Conservation (phyloP, 2,797 vertebrate species). For the Lophius americanus region DNA sequence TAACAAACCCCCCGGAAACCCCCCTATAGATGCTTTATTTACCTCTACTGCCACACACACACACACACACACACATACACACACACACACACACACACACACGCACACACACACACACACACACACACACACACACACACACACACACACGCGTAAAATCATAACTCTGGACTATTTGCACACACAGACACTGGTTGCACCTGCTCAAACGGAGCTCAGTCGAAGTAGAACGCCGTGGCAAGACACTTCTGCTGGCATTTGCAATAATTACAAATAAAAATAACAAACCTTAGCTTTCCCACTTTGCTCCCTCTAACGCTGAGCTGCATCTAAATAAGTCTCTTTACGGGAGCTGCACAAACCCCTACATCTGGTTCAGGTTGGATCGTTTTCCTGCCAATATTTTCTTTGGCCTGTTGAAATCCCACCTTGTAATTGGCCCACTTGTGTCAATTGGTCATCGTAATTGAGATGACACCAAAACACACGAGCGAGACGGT, state of each 20-base stretch:
- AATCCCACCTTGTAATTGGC: constrained; percentile 46
- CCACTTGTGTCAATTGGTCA: constrained; percentile 53
- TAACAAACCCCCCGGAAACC: constrained; percentile 19
- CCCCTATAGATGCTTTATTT: constrained; percentile 44
- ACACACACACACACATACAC: constrained; percentile 5
- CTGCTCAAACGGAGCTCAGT: constrained; percentile 43
- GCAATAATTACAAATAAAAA: constrained; percentile 60
- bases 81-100: neutral
- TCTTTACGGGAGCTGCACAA: constrained; percentile 30
- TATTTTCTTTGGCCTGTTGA: constrained; percentile 45
- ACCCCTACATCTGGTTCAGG: constrained; percentile 34
- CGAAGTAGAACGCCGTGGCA: constrained; percentile 37
- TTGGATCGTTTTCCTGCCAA: constrained; percentile 33
- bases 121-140: neutral
- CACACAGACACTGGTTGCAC: constrained; percentile 35
- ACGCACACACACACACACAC: neutral
- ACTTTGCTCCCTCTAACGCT: constrained; percentile 7
- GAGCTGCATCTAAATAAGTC: constrained; percentile 37
- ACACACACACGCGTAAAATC: neutral
- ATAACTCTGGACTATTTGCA: constrained; percentile 8
- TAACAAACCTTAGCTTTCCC: constrained; percentile 40
- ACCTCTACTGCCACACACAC: constrained; percentile 10
- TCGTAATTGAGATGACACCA: constrained; percentile 45
- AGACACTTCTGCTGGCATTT: constrained; percentile 45
- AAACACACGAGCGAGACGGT: constrained; percentile 1